A percentile compares a stretch with the other conserved stretches of the same genome.
phyloP scores from a whole-genome alignment of 2,113 vertebrate species.

The Lagopus leucura region DNA sequence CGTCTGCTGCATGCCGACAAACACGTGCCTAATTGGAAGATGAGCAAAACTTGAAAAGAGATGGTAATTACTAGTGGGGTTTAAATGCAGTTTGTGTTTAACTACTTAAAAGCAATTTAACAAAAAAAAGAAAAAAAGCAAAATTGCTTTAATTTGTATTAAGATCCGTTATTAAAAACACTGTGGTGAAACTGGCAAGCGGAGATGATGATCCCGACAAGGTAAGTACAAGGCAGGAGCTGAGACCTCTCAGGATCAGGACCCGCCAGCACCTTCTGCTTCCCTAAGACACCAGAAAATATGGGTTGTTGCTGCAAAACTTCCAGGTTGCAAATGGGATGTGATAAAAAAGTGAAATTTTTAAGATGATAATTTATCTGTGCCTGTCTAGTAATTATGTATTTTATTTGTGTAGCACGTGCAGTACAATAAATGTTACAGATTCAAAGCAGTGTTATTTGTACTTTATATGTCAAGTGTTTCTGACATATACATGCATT shows the following conservation, averaged over 20 bases:
- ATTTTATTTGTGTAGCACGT: constrained; percentile 50
- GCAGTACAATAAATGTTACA: constrained; percentile 47
- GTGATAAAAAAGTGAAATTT: constrained; percentile 16
- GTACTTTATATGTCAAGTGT: constrained; percentile 37
- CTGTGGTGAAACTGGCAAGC: background rate
- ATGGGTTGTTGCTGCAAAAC: background rate
- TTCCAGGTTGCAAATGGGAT: background rate
- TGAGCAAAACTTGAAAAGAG: background rate
- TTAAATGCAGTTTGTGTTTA: background rate
- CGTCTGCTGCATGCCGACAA: background rate
- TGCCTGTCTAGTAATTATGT: constrained; percentile 49
- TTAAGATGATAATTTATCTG: constrained; percentile 52
- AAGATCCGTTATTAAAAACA: constrained; percentile 30
- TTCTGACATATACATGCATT: constrained; percentile 62
- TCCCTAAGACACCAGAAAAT: background rate
- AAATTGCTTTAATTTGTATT: constrained; percentile 26
- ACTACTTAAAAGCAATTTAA: constrained; percentile 19
- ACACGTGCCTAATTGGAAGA: fast-evolving
- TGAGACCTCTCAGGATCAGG: background rate
- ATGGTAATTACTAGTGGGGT: background rate
- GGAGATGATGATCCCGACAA: fast-evolving
- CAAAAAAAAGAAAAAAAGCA: background rate
- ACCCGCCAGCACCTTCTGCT: background rate
- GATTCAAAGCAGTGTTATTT: constrained; percentile 48
- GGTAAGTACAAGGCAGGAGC: background rate